phyloP scores from a whole-genome alignment of 2,113 vertebrate genomes.

The Paradisaea rubra region DNA sequence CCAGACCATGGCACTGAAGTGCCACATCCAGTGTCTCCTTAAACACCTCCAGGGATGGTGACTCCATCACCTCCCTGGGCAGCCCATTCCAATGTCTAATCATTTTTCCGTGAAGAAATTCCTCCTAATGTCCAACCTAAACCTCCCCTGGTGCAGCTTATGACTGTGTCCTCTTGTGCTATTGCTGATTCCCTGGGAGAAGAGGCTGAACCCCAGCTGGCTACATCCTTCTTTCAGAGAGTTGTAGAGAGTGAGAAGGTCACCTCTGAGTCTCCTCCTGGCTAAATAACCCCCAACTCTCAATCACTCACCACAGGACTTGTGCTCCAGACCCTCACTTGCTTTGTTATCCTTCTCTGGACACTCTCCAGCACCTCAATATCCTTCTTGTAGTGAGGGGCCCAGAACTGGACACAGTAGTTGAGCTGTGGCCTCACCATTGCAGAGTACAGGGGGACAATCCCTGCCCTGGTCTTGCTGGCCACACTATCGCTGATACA shows the following conservation, averaged over 20 bases:
- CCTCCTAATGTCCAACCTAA: background rate
- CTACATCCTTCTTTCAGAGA: background rate
- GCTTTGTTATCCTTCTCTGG: background rate
- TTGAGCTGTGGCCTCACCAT: fast-evolving
- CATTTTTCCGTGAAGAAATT: background rate
- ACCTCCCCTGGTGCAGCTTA: fast-evolving
- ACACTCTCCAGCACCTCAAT: background rate
- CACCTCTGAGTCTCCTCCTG: background rate
- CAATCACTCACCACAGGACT: too few species aligned
- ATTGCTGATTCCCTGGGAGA: background rate
- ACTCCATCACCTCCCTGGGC: too few species aligned
- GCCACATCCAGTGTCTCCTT: background rate
- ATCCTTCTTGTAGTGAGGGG: too few species aligned
- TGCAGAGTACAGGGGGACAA: fast-evolving
- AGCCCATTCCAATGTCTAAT: too few species aligned
- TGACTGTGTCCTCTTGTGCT: background rate
- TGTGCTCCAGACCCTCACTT: background rate
- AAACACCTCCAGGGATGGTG: too few species aligned
- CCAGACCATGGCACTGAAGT: background rate
- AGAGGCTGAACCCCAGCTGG: fast-evolving
- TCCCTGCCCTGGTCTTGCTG: background rate
- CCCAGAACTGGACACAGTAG: background rate
- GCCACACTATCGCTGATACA: background rate
- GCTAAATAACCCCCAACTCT: background rate
- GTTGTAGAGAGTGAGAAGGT: background rate